Conservation (phyloP, 2,113 vertebrate species). For the Notarius lentiginosus region DNA sequence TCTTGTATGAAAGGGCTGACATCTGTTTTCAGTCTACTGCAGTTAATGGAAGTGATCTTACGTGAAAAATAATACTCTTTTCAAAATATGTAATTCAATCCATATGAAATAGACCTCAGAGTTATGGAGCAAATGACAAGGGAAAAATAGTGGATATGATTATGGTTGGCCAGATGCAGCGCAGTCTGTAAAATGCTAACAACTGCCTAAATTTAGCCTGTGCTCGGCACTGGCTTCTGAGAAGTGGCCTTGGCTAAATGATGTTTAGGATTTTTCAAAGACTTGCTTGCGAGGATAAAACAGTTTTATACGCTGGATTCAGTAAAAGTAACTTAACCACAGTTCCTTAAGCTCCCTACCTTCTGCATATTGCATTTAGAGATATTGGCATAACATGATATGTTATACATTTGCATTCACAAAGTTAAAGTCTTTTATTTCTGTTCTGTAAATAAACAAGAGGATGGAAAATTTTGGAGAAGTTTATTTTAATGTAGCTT, state of each 20-base stretch:
- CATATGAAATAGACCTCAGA: constrained; percentile 56
- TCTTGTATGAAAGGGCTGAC: constrained; percentile 48
- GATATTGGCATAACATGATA: constrained; percentile 3
- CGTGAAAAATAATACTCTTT: constrained; percentile 54
- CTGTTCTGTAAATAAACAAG: constrained; percentile 2
- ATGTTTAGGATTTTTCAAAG: constrained; percentile 31
- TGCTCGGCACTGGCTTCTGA: constrained; percentile 31
- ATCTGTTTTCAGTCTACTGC: constrained; percentile 65
- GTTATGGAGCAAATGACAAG: constrained; percentile 52
- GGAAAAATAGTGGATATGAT: constrained; percentile 45
- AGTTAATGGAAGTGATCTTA: constrained; percentile 59
- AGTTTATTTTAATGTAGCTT: constrained; percentile 10
- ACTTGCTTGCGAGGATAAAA: constrained; percentile 34
- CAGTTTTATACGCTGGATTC: constrained; percentile 38
- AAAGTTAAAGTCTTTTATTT: not conserved
- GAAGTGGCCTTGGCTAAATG: constrained; percentile 43
- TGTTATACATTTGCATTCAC: constrained; percentile 2
- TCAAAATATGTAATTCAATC: constrained; percentile 61
- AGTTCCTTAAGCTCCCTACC: not conserved
- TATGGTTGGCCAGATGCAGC: constrained; percentile 41
- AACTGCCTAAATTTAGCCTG: constrained; percentile 47
- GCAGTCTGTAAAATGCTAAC: constrained; percentile 51
- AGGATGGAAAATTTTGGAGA: not conserved
- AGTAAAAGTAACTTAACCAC: constrained; percentile 18
- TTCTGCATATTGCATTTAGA: constrained; percentile 8